Evolutionary conservation across 2,888 invertebrate genomes (phyloP), one percentile per base, ranked within the genome.

Genomic region (Heliconius erato): DNA sequence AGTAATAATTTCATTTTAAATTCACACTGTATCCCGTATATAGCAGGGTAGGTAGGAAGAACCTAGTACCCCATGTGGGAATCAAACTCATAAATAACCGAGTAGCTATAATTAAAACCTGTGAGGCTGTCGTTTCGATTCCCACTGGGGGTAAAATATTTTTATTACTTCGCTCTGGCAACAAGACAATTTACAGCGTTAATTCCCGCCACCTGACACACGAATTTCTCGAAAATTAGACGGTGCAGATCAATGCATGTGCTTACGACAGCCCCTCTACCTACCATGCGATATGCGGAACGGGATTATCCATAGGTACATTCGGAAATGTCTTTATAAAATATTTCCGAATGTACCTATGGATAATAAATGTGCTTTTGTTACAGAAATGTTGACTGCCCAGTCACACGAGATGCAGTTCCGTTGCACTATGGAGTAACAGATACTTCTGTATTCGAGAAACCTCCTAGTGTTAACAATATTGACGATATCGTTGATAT

Each of bases 391-490:
- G 86, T 93, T 32, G 92, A 92, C 0, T 91, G 92, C 68, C 92
- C 93, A 0, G 94, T 95, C 84, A 95, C 94, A 0, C 91, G 90
- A 2, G 94, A 94, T 23, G 91, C 92, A 9, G 90, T 94, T 1
- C 93, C 94, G 2, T 86, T 95, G 32, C 93, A 94, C 86, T 95
- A 95, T 87, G 94, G 94, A 63, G 92, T 94, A 28, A 93, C 94
- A 0, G 92, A 94, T 82, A 90, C 89, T 0, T 94, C 95, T 0
- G 95, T 95, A 74, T 95, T 95, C 85, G 93, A 94, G 82, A 93
- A 92, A 79, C 89, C 91, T 2, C 77, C 89, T 23, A 91, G 92
- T 0, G 87, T 91, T 68, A 79, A 83, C 14, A 84, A 87, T 65
- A 86, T 95, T 14, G 92, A 93, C 0, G 92, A 94, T 0, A 90